A percentile compares a stretch with the other conserved stretches of the same genome.
Evolutionary conservation across 2,888 invertebrate genomes (phyloP).

Genomic region (Sipha maydis): DNA sequence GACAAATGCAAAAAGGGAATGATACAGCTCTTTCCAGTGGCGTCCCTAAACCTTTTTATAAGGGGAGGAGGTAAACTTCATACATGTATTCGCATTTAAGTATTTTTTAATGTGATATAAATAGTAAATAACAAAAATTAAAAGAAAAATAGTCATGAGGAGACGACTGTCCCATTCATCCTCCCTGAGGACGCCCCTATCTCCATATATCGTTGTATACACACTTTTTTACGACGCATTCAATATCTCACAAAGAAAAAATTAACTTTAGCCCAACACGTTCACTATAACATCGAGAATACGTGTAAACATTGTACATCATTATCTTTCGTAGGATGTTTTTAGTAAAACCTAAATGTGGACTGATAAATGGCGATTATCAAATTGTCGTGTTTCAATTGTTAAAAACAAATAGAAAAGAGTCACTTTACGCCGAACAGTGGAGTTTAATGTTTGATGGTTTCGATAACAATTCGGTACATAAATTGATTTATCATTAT

Average conservation of each 20-base stretch:
- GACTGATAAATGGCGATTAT: conserved; percentile 34
- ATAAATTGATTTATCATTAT: neutral
- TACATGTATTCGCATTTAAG: too few species aligned
- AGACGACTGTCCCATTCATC: too few species aligned
- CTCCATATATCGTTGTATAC: too few species aligned
- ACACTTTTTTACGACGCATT: neutral
- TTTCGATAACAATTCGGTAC: conserved; percentile 40
- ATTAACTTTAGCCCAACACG: too few species aligned
- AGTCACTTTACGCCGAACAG: conserved; percentile 35
- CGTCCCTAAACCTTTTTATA: neutral
- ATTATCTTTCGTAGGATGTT: conserved; percentile 16
- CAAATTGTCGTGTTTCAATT: conserved; percentile 46
- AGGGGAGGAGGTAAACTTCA: too few species aligned
- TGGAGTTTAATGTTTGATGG: conserved; percentile 43
- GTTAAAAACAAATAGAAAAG: conserved; percentile 19
- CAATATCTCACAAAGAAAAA: neutral
- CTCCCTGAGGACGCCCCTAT: too few species aligned
- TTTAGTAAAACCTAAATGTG: conserved; percentile 36
- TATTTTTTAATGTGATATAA: too few species aligned
- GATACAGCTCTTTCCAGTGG: neutral
- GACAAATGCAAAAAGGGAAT: neutral
- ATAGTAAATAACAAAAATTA: too few species aligned
- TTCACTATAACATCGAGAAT: too few species aligned
- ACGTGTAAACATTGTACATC: too few species aligned
- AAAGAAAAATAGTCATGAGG: too few species aligned